A percentile compares a stretch with the other conserved stretches of the same genome.
phyloP scores from a whole-genome alignment of 1,140 invertebrate genomes.

The Trissolcus basalis region DNA sequence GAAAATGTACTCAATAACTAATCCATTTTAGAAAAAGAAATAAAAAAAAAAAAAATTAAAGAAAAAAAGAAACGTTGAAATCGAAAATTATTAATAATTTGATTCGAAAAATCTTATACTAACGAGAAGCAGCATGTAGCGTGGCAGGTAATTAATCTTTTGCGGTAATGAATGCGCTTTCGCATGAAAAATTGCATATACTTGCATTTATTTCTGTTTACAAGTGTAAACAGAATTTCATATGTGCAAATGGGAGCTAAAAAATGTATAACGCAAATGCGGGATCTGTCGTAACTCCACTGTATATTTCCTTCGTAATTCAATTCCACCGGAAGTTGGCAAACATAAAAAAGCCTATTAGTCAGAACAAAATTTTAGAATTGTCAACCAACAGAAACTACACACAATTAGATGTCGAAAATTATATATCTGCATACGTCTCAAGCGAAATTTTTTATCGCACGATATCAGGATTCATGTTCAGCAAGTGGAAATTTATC shows the following conservation, averaged over 20 bases:
- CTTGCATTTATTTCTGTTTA: conserved; percentile 38
- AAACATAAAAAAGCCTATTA: conserved; percentile 48
- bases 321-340: conserved; percentile 41
- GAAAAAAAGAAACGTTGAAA: too few relatives aligned
- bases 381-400: conserved; percentile 36
- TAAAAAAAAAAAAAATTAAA: too few relatives aligned
- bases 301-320: conserved; percentile 24
- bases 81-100: too few relatives aligned
- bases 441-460: neutral
- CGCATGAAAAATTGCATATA: conserved; percentile 16
- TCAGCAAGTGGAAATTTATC: conserved; percentile 21
- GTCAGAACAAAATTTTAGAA: conserved; percentile 40
- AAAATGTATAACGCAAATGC: conserved; percentile 10
- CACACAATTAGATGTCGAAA: too few relatives aligned
- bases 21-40: too few relatives aligned
- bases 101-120: too few relatives aligned
- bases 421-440: conserved; percentile 43
- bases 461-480: conserved; percentile 17
- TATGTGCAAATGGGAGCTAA: conserved; percentile 21
- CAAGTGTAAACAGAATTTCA: conserved; percentile 34
- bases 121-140: too few relatives aligned
- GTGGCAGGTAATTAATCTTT: conserved; percentile 25
- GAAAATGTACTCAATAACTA: too few relatives aligned
- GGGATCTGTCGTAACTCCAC: neutral
- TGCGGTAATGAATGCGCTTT: conserved; percentile 21